These are phyloP conservation scores for Ceratoteleas bidentatus DNA, from an alignment of 1,140 invertebrate species.

Conservation along the genomic window DNA sequence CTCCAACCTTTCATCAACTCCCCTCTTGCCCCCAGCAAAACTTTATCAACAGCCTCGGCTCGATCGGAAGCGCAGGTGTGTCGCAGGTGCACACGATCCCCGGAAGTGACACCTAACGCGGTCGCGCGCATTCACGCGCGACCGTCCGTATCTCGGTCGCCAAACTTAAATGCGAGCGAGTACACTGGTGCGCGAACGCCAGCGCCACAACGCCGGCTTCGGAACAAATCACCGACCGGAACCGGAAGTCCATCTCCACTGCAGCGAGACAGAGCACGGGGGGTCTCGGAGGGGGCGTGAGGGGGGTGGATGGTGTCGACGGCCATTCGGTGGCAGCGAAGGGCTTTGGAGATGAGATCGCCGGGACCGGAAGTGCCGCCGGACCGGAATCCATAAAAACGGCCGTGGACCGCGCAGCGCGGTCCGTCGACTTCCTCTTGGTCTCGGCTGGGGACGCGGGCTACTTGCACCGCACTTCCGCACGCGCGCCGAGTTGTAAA, in stretches of 20 bases:
- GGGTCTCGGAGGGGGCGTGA: slow-evolving; percentile 13
- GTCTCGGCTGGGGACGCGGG: no score
- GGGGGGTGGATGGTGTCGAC: slow-evolving; percentile 30
- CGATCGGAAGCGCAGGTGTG: slow-evolving; percentile 56
- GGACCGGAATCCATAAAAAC: slow-evolving; percentile 74
- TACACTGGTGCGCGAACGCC: slow-evolving; percentile 29
- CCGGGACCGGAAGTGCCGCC: slow-evolving; percentile 69
- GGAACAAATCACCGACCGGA: slow-evolving; percentile 67
- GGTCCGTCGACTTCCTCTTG: slow-evolving; percentile 63
- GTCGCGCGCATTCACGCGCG: slow-evolving; percentile 48
- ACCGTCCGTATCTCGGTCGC: slow-evolving; percentile 37
- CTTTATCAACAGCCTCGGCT: no score
- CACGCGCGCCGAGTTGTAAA: no score
- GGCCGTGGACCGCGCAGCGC: slow-evolving; percentile 66
- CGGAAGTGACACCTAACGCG: slow-evolving; percentile 65
- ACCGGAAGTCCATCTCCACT: slow-evolving; percentile 70
- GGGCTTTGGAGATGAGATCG: slow-evolving; percentile 71
- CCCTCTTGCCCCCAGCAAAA: no score
- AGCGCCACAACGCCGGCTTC: slow-evolving; percentile 40
- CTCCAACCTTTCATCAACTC: no score
- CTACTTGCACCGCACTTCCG: no score
- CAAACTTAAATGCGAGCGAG: slow-evolving; percentile 61
- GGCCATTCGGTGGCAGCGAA: no score
- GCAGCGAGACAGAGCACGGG: slow-evolving; percentile 69
- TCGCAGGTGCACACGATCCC: slow-evolving; percentile 50